Percentiles rank a stretch among this genome's conserved stretches.
Evolutionary conservation across 2,797 vertebrate genomes (phyloP).

Genomic region (Cryptoprocta ferox): DNA sequence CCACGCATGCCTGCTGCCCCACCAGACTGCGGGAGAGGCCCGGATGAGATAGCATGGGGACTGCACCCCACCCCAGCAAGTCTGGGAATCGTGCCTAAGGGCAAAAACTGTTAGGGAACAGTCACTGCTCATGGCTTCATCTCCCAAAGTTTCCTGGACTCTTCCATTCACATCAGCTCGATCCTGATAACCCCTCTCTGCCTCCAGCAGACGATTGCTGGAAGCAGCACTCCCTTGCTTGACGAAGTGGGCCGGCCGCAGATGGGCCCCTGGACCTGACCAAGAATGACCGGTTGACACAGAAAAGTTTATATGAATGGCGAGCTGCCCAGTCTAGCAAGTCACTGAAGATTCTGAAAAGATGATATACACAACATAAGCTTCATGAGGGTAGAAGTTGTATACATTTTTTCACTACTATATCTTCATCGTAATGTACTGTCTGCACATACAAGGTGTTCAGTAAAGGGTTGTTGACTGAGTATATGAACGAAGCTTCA

Average conservation of each 20-base stretch:
- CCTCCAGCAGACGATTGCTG: not conserved
- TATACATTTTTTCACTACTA: no score
- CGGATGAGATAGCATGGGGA: conserved; percentile 25
- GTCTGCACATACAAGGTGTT: not conserved
- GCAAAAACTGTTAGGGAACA: not conserved
- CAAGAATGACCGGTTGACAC: not conserved
- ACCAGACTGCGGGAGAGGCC: conserved; percentile 69
- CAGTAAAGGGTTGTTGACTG: not conserved
- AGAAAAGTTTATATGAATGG: not conserved
- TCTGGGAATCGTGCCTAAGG: accelerated
- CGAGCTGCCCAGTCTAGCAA: not conserved
- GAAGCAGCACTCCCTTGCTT: not conserved
- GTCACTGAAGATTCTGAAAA: not conserved
- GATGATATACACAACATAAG: not conserved
- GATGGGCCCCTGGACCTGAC: not conserved
- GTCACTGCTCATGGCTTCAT: accelerated
- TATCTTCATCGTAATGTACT: not conserved
- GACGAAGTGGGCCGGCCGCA: not conserved
- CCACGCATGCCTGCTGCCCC: not conserved
- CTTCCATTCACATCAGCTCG: not conserved
- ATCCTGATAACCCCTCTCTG: not conserved
- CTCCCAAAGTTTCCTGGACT: not conserved
- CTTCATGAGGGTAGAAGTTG: not conserved
- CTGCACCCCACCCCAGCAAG: not conserved
- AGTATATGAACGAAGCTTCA: not conserved